A percentile compares a stretch with the other conserved stretches of the same genome.
phyloP scores from a whole-genome alignment of 2,113 vertebrate genomes.

The Tyrannus savana region DNA sequence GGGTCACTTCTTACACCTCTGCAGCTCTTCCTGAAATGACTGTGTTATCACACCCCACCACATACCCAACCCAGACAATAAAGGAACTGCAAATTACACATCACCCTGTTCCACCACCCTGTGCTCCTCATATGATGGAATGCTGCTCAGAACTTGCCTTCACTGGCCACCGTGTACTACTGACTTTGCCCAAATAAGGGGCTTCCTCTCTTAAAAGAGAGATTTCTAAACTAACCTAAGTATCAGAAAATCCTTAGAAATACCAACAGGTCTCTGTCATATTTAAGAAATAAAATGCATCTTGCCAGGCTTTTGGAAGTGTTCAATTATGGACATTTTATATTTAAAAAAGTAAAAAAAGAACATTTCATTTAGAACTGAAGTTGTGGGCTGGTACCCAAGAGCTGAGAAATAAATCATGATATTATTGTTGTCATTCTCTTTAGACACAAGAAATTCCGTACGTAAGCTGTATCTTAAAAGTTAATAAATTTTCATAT shows the following conservation, averaged over 20 bases:
- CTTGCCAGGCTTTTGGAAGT: neutral
- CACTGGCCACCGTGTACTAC: rapidly evolving
- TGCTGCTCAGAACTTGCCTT: neutral
- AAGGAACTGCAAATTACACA: neutral
- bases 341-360: neutral
- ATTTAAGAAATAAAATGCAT: neutral
- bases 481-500: neutral
- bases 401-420: neutral
- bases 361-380: neutral
- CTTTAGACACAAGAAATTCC: neutral
- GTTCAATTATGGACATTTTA: neutral
- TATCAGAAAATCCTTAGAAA: neutral
- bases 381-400: neutral
- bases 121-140: rapidly evolving
- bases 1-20: neutral
- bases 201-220: neutral
- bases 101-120: neutral
- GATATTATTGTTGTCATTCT: neutral
- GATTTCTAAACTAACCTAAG: neutral
- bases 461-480: neutral
- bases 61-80: neutral
- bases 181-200: neutral
- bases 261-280: neutral
- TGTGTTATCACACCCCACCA: neutral
- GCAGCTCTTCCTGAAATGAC: neutral